These are phyloP conservation scores for Poeciliopsis infans DNA, from an alignment of 2,797 vertebrate genomes.

Conservation along the genomic window DNA sequence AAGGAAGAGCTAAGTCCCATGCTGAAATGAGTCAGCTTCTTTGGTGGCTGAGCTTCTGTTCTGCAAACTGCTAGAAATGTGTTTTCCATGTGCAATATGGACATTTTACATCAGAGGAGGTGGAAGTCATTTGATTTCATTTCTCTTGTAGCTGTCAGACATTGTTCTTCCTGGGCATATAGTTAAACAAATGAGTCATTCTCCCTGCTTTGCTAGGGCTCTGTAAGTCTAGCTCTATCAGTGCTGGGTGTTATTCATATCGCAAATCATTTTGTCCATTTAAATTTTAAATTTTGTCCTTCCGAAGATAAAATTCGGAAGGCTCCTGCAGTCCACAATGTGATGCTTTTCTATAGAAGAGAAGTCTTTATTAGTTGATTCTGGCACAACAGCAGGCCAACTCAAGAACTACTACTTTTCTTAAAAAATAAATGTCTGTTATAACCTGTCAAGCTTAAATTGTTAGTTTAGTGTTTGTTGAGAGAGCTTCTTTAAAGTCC, in stretches of 20 bases:
- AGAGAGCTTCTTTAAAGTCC: background rate
- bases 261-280: background rate
- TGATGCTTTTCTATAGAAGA: background rate
- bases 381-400: background rate
- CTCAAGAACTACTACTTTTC: background rate
- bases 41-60: constrained; percentile 33
- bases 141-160: constrained; percentile 10
- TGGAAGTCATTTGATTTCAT: constrained; percentile 15
- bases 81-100: background rate
- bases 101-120: constrained; percentile 6
- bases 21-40: constrained; percentile 2
- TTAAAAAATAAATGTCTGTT: background rate
- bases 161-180: background rate
- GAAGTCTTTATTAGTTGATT: background rate
- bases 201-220: background rate
- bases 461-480: background rate
- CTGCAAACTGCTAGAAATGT: constrained; percentile 13
- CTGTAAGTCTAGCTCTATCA: background rate
- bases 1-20: constrained; percentile 17
- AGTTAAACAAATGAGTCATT: constrained; percentile 7
- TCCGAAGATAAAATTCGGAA: background rate
- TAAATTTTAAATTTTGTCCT: too few relatives aligned
- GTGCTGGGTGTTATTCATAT: constrained; percentile 4
- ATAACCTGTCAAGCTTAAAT: background rate
- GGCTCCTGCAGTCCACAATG: background rate